A percentile compares a stretch with the other conserved stretches of the same genome.
Evolutionary conservation across 1,140 invertebrate genomes (phyloP).

Genomic region (Melitaea cinxia): DNA sequence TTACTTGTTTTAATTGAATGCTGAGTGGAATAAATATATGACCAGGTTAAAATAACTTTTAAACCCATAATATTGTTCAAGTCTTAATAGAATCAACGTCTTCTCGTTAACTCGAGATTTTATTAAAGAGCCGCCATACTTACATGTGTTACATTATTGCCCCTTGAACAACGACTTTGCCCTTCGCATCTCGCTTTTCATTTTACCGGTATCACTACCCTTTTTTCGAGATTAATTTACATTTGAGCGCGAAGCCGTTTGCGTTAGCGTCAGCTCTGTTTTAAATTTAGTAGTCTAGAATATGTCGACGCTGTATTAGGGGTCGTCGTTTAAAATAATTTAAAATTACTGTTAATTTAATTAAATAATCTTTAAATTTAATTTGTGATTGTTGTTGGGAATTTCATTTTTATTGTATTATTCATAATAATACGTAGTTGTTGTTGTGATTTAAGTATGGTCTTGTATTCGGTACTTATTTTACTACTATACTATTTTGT

Average conservation of each 20-base stretch:
- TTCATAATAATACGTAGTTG: too few relatives aligned
- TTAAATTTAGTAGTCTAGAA: slow-evolving; percentile 14
- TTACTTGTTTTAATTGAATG: too few relatives aligned
- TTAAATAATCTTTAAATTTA: not conserved
- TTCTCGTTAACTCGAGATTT: slow-evolving; percentile 19
- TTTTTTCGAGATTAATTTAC: slow-evolving; percentile 34
- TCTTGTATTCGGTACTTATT: too few relatives aligned
- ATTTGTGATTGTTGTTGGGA: not conserved
- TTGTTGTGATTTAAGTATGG: too few relatives aligned
- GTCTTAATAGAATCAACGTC: slow-evolving; percentile 16
- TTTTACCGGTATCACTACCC: slow-evolving; percentile 27
- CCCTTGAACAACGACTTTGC: slow-evolving; percentile 19
- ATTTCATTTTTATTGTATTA: too few relatives aligned
- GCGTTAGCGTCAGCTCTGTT: slow-evolving; percentile 29
- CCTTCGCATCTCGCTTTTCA: slow-evolving; percentile 27
- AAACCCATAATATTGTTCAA: not conserved
- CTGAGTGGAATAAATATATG: not conserved
- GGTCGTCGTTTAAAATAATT: not conserved
- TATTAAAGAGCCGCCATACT: slow-evolving; percentile 24
- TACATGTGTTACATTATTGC: slow-evolving; percentile 19
- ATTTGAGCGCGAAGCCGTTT: slow-evolving; percentile 12
- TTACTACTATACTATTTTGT: too few relatives aligned
- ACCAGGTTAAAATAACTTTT: not conserved
- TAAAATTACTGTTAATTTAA: not conserved
- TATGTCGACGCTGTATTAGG: not conserved